These are phyloP conservation scores for Hemicordylus capensis DNA, from an alignment of 2,113 vertebrate species.

Conservation along the genomic window DNA sequence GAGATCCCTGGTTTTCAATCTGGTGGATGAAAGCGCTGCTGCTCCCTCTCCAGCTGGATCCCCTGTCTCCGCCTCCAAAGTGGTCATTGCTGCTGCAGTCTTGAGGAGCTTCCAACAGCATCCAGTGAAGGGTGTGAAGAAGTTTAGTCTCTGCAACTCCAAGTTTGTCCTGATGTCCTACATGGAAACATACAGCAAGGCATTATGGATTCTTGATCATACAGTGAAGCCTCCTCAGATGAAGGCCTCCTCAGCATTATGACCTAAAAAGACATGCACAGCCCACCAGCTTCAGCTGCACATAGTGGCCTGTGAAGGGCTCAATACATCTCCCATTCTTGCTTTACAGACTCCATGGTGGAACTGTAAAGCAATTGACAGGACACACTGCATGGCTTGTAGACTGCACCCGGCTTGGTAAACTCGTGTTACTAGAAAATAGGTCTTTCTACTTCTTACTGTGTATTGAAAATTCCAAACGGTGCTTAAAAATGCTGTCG, in stretches of 20 bases:
- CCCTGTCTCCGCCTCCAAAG: slow-evolving; percentile 81
- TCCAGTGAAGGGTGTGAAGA: slow-evolving; percentile 98
- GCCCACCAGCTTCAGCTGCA: too few species aligned
- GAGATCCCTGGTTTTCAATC: slow-evolving; percentile 89
- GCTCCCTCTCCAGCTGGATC: slow-evolving; percentile 88
- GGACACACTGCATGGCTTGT: background rate
- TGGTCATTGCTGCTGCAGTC: slow-evolving; percentile 92
- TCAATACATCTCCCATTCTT: background rate
- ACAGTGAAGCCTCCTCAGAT: background rate
- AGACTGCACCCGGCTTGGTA: background rate
- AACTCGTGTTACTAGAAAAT: background rate
- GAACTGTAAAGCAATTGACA: background rate
- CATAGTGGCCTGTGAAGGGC: background rate
- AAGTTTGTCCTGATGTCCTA: slow-evolving; percentile 98
- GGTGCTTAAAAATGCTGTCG: too few species aligned
- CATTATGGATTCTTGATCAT: background rate
- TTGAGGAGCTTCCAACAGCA: slow-evolving; percentile 96
- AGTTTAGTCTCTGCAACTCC: slow-evolving; percentile 98
- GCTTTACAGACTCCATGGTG: background rate
- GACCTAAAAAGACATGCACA: background rate
- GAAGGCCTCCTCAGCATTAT: background rate
- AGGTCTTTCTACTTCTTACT: background rate
- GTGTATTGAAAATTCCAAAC: background rate
- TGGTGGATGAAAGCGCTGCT: slow-evolving; percentile 91
- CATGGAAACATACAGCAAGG: slow-evolving; percentile 26